Percentiles rank a stretch among this genome's conserved stretches.
These are phyloP conservation scores for Sarcophaga peregrina DNA, from an alignment of 1,140 invertebrate species.

Conservation along the genomic window DNA sequence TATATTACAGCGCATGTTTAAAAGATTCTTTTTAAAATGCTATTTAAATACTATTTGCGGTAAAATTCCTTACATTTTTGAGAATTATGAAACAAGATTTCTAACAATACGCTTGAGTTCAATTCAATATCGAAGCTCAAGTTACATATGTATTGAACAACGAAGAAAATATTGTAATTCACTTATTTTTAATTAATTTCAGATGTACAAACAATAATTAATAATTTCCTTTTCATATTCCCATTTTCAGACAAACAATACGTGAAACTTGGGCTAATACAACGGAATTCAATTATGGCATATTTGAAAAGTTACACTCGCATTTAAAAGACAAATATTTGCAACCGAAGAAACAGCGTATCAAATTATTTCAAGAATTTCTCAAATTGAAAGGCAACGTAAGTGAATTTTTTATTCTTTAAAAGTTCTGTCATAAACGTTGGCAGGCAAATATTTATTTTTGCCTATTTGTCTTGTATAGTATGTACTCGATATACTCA, in stretches of 20 bases:
- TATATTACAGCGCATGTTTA: too few species aligned
- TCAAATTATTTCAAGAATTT: conserved; percentile 46
- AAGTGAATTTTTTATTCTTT: conserved; percentile 20
- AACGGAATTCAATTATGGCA: conserved; percentile 70
- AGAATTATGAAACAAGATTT: too few species aligned
- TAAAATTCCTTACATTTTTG: too few species aligned
- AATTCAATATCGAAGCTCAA: too few species aligned
- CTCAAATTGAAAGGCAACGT: conserved; percentile 32
- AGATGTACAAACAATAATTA: too few species aligned
- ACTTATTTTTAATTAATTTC: too few species aligned
- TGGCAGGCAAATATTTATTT: not conserved
- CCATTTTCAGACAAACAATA: conserved; percentile 72
- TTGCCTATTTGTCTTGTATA: not conserved
- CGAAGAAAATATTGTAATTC: too few species aligned
- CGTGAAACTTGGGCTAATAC: conserved; percentile 83
- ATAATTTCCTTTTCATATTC: conserved; percentile 5
- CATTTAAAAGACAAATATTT: conserved; percentile 56
- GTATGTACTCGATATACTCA: too few species aligned
- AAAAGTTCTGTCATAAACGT: not conserved
- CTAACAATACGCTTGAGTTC: too few species aligned
- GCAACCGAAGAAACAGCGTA: conserved; percentile 46
- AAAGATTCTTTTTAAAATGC: too few species aligned
- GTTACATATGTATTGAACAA: too few species aligned
- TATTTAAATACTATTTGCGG: too few species aligned
- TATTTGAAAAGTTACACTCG: conserved; percentile 59